These are phyloP conservation scores for Conchocele bisecta DNA, from an alignment of 2,888 invertebrate genomes.

Conservation along the genomic window DNA sequence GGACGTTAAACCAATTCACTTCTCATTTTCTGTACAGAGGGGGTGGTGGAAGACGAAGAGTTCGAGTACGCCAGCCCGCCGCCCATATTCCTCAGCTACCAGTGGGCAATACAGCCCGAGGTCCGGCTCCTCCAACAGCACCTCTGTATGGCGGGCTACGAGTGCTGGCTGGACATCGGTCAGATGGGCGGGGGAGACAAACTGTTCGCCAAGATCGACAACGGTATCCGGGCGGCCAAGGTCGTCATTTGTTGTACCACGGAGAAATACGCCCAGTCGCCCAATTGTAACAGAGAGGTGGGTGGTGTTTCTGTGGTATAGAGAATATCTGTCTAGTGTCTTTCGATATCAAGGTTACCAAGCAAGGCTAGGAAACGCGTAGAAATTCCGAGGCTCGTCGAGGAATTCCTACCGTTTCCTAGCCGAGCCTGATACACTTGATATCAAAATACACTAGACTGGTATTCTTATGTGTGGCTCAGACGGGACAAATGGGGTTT, in stretches of 20 bases:
- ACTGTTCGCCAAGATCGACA: slow-evolving; percentile 79
- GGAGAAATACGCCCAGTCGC: slow-evolving; percentile 79
- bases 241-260: slow-evolving; percentile 61
- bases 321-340: too few relatives aligned
- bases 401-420: too few relatives aligned
- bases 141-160: slow-evolving; percentile 77
- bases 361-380: too few relatives aligned
- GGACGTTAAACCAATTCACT: too few relatives aligned
- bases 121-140: slow-evolving; percentile 76
- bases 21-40: too few relatives aligned
- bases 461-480: too few relatives aligned
- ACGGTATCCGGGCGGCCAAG: slow-evolving; percentile 75
- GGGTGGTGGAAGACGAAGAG: slow-evolving; percentile 44
- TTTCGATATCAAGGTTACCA: too few relatives aligned
- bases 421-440: too few relatives aligned
- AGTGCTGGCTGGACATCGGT: slow-evolving; percentile 81
- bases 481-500: too few relatives aligned
- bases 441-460: too few relatives aligned
- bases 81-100: slow-evolving; percentile 71
- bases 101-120: slow-evolving; percentile 80
- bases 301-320: too few relatives aligned
- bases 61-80: slow-evolving; percentile 42
- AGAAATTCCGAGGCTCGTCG: too few relatives aligned
- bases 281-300: slow-evolving; percentile 82
- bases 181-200: slow-evolving; percentile 82